phyloP scores from a whole-genome alignment of 2,888 invertebrate species.

The Folsomia candida region DNA sequence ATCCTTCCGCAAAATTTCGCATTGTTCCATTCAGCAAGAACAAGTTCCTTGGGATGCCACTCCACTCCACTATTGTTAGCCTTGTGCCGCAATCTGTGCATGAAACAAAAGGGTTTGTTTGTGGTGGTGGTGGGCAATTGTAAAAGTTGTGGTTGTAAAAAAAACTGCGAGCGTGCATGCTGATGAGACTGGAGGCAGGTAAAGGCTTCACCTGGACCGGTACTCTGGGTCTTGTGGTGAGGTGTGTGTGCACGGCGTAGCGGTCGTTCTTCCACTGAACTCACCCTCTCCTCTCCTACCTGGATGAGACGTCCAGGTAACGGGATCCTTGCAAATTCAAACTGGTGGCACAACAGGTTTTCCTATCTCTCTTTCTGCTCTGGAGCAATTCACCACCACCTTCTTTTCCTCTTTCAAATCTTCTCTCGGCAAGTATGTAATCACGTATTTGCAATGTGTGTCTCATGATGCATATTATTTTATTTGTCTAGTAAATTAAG shows the following conservation, averaged over 20 bases:
- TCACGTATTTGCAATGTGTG: too few species aligned
- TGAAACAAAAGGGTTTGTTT: background rate
- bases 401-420: background rate
- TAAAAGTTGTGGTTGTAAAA: background rate
- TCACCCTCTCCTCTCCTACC: too few species aligned
- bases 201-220: background rate
- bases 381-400: background rate
- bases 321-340: background rate
- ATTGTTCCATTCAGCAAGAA: background rate
- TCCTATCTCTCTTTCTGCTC: too few species aligned
- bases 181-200: background rate
- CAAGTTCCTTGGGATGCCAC: background rate
- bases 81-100: background rate
- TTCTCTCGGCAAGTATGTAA: background rate
- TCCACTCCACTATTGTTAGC: background rate
- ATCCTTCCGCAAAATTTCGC: background rate
- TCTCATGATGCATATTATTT: too few species aligned
- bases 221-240: background rate
- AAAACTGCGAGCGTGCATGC: background rate
- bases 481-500: too few species aligned
- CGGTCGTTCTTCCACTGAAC: too few species aligned
- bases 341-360: background rate
- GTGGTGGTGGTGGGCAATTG: background rate
- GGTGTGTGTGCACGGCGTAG: background rate
- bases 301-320: background rate